A percentile compares a stretch with the other conserved stretches of the same genome.
phyloP scores from a whole-genome alignment of 1,140 invertebrate genomes.

The Melipona quadrifasciata region DNA sequence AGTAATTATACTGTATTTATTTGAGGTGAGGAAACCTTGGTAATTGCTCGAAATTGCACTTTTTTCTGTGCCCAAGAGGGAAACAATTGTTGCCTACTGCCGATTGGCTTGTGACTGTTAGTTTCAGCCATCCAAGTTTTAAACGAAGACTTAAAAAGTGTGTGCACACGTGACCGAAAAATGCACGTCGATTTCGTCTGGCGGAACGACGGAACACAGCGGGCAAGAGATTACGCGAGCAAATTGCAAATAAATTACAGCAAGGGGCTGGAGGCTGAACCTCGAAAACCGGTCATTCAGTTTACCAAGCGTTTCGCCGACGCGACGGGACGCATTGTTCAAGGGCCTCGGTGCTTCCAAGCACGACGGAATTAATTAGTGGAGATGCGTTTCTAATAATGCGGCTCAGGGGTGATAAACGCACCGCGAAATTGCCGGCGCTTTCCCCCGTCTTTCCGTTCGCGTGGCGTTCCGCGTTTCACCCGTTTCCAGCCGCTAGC shows the following conservation, averaged over 20 bases:
- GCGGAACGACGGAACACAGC: neutral
- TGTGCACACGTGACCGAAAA: neutral
- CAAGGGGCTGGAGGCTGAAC: neutral
- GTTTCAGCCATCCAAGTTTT: too few relatives aligned
- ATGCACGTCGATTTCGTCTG: neutral
- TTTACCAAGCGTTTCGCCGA: neutral
- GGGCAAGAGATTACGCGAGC: neutral
- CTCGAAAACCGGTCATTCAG: neutral
- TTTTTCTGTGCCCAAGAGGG: too few relatives aligned
- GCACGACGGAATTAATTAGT: neutral
- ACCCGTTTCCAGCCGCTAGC: neutral
- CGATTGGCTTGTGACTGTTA: too few relatives aligned
- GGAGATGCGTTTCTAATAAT: conserved; percentile 20
- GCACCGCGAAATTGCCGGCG: conserved; percentile 11
- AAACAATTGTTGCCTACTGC: too few relatives aligned
- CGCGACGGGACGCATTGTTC: neutral
- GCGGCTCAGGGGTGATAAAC: neutral
- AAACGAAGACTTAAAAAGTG: too few relatives aligned
- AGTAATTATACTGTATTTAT: too few relatives aligned
- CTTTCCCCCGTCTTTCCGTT: conserved; percentile 6
- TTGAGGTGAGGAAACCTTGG: too few relatives aligned
- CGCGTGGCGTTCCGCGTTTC: neutral
- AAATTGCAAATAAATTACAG: neutral
- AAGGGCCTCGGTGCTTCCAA: too few relatives aligned
- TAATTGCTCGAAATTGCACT: too few relatives aligned